These are phyloP conservation scores for Characodon lateralis DNA, from an alignment of 2,797 vertebrate species.

Conservation along the genomic window DNA sequence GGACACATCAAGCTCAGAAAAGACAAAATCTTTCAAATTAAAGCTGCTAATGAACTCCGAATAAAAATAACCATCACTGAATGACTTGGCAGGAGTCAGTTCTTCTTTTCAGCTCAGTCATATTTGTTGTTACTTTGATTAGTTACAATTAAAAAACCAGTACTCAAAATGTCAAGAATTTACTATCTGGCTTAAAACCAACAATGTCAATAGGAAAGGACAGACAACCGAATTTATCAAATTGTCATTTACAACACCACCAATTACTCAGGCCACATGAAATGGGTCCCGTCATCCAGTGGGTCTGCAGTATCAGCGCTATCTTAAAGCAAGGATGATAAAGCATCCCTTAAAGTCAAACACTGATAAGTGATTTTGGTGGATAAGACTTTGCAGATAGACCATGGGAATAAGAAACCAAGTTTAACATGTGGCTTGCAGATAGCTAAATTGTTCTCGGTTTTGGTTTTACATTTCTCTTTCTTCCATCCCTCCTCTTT, in stretches of 20 bases:
- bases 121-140: not conserved
- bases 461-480: slow-evolving; percentile 59
- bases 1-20: not conserved
- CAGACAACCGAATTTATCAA: slow-evolving; percentile 30
- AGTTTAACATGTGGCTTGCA: slow-evolving; percentile 62
- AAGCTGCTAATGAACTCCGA: not conserved
- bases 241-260: slow-evolving; percentile 45
- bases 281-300: slow-evolving; percentile 46
- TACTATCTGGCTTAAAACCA: slow-evolving; percentile 21
- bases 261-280: slow-evolving; percentile 48
- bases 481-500: slow-evolving; percentile 56
- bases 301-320: slow-evolving; percentile 49
- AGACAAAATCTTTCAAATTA: not conserved
- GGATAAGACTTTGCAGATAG: slow-evolving; percentile 60
- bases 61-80: not conserved
- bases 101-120: not conserved
- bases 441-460: slow-evolving; percentile 70
- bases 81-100: not conserved
- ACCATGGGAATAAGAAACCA: slow-evolving; percentile 52
- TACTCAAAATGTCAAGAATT: slow-evolving; percentile 21
- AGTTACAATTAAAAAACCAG: not conserved
- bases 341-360: slow-evolving; percentile 71
- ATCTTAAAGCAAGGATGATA: slow-evolving; percentile 61
- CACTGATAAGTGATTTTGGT: slow-evolving; percentile 63
- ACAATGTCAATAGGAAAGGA: slow-evolving; percentile 23